phyloP scores from a whole-genome alignment of 2,797 vertebrate species.

The Sarcoramphus papa region DNA sequence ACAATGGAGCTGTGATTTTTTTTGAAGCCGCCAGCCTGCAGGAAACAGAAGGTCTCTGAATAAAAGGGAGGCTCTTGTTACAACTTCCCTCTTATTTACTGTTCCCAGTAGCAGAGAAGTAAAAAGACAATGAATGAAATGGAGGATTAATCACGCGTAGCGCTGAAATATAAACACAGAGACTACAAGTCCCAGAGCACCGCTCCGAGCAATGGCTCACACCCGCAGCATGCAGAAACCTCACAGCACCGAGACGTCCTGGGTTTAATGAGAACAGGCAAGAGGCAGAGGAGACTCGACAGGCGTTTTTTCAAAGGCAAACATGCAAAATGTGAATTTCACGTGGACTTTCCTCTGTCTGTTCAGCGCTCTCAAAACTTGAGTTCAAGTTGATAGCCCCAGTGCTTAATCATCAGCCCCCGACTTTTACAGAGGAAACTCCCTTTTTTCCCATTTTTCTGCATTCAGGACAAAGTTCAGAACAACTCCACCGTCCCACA shows the following conservation, averaged over 20 bases:
- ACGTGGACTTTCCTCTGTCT: background rate
- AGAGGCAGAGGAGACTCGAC: background rate
- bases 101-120: constrained; percentile 56
- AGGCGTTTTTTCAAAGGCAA: background rate
- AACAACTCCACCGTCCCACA: background rate
- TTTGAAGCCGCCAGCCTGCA: background rate
- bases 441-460: background rate
- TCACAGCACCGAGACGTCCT: background rate
- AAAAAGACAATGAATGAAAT: constrained; percentile 42
- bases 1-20: constrained; percentile 54
- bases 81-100: constrained; percentile 61
- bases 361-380: background rate
- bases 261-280: background rate
- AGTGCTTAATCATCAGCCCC: background rate
- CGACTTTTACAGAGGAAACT: background rate
- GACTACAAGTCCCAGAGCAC: background rate
- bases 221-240: fast-evolving
- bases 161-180: constrained; percentile 5
- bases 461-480: background rate
- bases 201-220: background rate
- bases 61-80: constrained; percentile 58
- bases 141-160: constrained; percentile 31
- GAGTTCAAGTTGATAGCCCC: background rate
- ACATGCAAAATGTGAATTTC: background rate
- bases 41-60: constrained; percentile 62